These are phyloP conservation scores for Ferdinandea cuprea DNA, from an alignment of 2,888 invertebrate genomes.

Conservation along the genomic window DNA sequence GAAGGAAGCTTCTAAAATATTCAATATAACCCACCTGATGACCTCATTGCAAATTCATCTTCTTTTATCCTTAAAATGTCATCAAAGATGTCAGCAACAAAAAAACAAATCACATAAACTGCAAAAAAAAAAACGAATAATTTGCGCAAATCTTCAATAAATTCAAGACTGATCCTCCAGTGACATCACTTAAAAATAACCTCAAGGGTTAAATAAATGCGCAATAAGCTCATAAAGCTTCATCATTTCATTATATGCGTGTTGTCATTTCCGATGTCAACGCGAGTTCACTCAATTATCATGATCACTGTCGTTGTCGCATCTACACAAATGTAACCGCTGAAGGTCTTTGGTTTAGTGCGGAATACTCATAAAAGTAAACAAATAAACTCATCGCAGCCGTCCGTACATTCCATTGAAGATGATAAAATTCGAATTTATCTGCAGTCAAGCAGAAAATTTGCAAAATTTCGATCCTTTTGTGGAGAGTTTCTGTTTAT, in stretches of 20 bases:
- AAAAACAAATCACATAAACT: not conserved
- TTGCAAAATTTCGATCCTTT: constrained; percentile 4
- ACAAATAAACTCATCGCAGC: not conserved
- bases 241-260: constrained; percentile 11
- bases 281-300: constrained; percentile 65
- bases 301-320: constrained; percentile 37
- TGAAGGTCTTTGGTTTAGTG: constrained; percentile 42
- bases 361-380: too few relatives aligned
- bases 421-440: constrained; percentile 41
- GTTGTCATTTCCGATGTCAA: constrained; percentile 58
- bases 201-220: constrained; percentile 23
- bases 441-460: constrained; percentile 51
- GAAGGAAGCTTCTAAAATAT: too few relatives aligned
- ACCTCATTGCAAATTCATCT: too few relatives aligned
- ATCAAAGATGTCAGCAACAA: not conserved
- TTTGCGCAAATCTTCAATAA: not conserved
- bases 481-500: not conserved
- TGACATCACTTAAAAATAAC: constrained; percentile 35
- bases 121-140: not conserved
- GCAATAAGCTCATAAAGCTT: constrained; percentile 14
- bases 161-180: not conserved
- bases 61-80: not conserved
- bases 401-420: not conserved
- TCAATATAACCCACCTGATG: too few relatives aligned
- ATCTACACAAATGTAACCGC: too few relatives aligned